These are phyloP conservation scores for Micrasema longulum DNA, from an alignment of 1,140 invertebrate species.

Conservation along the genomic window DNA sequence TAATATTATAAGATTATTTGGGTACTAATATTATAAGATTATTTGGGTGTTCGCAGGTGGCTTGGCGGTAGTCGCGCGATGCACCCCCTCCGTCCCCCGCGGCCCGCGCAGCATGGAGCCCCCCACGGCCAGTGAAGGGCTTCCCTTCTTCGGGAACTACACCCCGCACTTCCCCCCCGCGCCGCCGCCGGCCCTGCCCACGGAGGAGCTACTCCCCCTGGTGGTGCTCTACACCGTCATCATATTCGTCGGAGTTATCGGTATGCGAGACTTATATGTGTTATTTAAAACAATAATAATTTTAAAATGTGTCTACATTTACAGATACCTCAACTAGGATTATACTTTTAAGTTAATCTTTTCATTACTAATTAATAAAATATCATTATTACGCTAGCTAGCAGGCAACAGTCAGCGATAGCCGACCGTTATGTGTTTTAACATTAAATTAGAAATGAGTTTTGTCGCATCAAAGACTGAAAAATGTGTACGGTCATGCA, in stretches of 20 bases:
- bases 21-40: background rate
- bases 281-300: no score
- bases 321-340: no score
- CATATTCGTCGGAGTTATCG: slow-evolving; percentile 62
- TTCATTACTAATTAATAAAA: no score
- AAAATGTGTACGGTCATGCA: no score
- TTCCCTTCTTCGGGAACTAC: slow-evolving; percentile 49
- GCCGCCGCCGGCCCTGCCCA: background rate
- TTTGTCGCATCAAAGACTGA: no score
- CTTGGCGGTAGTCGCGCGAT: slow-evolving; percentile 12
- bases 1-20: background rate
- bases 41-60: slow-evolving; percentile 14
- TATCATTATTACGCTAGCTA: no score
- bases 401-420: no score
- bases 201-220: slow-evolving; percentile 57
- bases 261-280: no score
- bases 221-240: slow-evolving; percentile 62
- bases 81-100: slow-evolving; percentile 8
- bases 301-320: no score
- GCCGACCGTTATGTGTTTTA: no score
- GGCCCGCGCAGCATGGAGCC: slow-evolving; percentile 13
- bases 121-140: slow-evolving; percentile 17
- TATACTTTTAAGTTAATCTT: no score
- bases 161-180: slow-evolving; percentile 38
- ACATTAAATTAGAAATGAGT: no score